Evolutionary conservation across 1,140 invertebrate species (phyloP), one percentile per base, ranked within the genome.

Genomic region (Vanessa atalanta): DNA sequence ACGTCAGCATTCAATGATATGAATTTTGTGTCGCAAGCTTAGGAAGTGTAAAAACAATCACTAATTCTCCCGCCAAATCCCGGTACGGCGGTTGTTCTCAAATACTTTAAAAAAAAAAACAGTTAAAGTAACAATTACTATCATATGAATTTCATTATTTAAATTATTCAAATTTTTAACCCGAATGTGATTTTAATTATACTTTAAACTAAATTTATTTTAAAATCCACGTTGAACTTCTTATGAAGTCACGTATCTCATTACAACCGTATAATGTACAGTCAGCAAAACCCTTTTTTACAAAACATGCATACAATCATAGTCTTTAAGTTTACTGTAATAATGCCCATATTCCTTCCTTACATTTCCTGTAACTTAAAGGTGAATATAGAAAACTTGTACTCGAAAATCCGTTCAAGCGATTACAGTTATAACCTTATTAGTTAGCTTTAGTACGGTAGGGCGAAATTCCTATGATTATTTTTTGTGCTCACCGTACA

Each of bases 201-300:
- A 48, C 6, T 50, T 43, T 23, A 47, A 65, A 48, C 23, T 1
- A 47, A 64, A 14, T 15, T 12, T n/a, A 63, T 63, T 64, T 47
- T 20, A n/a, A 55, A 70, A 50, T 50, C n/a, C 9, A 63, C 5
- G 26, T n/a, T 14, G 57, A 63, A 48, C 68, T 61, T 43, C 68
- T 64, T 70, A 47, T 13, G n/a, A 55, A 70, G 68, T 70, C 68
- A 70, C 61, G 70, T 71, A 71, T 65, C 70, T 65, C 61, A 71
- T 71, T 71, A 71, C 26, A 65, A 48, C 53, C 47, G 11, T 70
- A 23, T 20, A 60, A 26, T 9, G 57, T 60, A 37, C 20, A 60
- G 57, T 16, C 51, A 14, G 5, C n/a, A 20, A n/a, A 55, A 20
- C 8, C 2, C n/a, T 20, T 55, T 55, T 9, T 1, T 15, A 50